Base-by-base conservation (phyloP, 2,113 vertebrate genomes). In the Anthoscopus minutus region DNA sequence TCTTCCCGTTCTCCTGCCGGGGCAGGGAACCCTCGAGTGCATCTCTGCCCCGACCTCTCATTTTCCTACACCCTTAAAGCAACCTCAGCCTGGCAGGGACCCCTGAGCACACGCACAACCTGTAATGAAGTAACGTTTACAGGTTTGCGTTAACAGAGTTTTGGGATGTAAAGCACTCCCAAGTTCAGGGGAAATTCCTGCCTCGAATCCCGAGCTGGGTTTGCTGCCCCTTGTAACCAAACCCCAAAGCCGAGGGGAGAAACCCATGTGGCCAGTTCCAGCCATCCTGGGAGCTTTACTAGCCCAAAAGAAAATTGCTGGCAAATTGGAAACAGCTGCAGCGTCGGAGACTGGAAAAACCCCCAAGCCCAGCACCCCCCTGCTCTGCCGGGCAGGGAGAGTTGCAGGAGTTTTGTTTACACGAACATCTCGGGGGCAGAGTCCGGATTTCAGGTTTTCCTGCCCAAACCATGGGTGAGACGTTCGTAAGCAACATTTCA, bases 241-340 rank as follows among this genome's bases (percentile, higher is more conserved):
- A 85, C 60, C 73, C 88, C 64, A 6, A 5, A 15, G 71, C 3
- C 7, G 27, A 89, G 61, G 9, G 19, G 42, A 91, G 74, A 96
- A 96, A 84, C 94, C 95, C 97, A 85, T 96, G 96, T 92, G 97
- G 96, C 94, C 62, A 95, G 23, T 96, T 89, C 85, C 94, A 95
- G 95, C 96, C 96, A 92, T 94, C 89, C 91, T 80, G 88, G 89
- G 95, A 95, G 94, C 95, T 97, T 98, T 97, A 97, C 96, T 97
- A 95, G 97, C 96, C 97, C 96, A 92, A 56, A 96, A 98, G 97
- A 98, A 98, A 98, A 98, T 96, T 97, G 95, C 96, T 96, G 95
- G 88, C 88, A 98, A 97, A 98, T 97, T 96, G 96, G 89, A 97
- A 97, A 81, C 97, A 98, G 93, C 94, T 98, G 96, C 19, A 80